Evolutionary conservation across 2,797 vertebrate species (phyloP), one percentile per base, ranked within the genome.

Genomic region (Hephaestus fuliginosus): DNA sequence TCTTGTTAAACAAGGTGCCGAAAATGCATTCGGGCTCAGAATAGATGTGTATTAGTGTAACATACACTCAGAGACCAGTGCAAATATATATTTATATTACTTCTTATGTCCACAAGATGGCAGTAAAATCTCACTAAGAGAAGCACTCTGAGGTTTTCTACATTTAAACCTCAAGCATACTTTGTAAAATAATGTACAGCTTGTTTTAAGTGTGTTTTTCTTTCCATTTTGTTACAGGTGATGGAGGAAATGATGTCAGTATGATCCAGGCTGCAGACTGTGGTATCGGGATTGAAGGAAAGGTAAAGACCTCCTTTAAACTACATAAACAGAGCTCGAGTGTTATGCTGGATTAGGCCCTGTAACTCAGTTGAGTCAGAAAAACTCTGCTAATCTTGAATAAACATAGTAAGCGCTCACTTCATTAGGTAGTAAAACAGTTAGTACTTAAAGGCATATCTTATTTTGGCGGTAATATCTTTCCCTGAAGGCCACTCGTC

Each of bases 201-300:
- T 18, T 56, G 53, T 56, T 41, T 55, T 20, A 3, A 28, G 33
- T 14, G 7, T 48, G 48, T 67, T 5, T 51, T 22, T 22, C 8
- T 88, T 74, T 78, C 82, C 10, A 0, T 79, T 60, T 18, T 67
- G 48, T 72, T 14, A 0, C 90, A 99, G 98, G 98, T 86, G 98
- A 99, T n/a, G 98, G 98, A 67, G 98, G 98, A 76, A 99, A 99
- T 49, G 98, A 99, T 28, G 98, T 99, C 72, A 98, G 98, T 76
- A 99, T 99, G 98, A 99, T 99, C 90, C 98, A 99, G 79, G 96
- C 95, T 43, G 96, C 96, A 74, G 95, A 96, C 91, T 96, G 96
- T 25, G 96, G 96, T 0, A 96, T 96, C 11, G 96, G 96, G 4
- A 96, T 96, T 8, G 95, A 96, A 73, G 96, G 96, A 85, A 96